These are phyloP conservation scores for Morbakka virulenta DNA, from an alignment of 30 jellyfish, hydroid and myxozoan genomes.

Conservation along the genomic window DNA sequence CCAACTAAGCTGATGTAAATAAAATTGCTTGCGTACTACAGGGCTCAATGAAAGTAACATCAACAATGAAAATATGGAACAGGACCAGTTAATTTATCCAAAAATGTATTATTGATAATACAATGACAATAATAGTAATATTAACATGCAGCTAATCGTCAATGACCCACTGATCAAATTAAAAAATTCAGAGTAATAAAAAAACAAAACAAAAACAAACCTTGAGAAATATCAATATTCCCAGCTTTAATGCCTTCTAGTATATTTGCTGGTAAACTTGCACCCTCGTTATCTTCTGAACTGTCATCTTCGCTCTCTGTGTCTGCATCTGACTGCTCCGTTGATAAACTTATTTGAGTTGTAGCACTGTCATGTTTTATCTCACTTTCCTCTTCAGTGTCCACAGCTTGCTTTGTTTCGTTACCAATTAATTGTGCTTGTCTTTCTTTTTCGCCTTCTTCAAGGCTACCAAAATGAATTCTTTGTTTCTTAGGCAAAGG, in stretches of 20 bases:
- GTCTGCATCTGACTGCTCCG: conserved; percentile 12
- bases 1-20: too few species aligned
- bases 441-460: conserved; percentile 72
- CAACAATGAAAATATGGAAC: too few species aligned
- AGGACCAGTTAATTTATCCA: too few species aligned
- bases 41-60: too few species aligned
- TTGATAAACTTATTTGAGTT: background rate
- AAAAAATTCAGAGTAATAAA: too few species aligned
- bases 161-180: too few species aligned
- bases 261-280: background rate
- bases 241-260: conserved; percentile 60
- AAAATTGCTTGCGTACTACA: too few species aligned
- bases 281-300: conserved; percentile 12
- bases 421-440: background rate
- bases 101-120: too few species aligned
- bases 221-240: conserved; percentile 54
- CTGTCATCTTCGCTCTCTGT: conserved; percentile 17
- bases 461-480: conserved; percentile 90
- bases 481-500: conserved; percentile 85
- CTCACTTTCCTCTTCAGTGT: conserved; percentile 10
- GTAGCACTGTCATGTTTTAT: background rate
- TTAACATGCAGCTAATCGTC: too few species aligned
- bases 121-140: too few species aligned
- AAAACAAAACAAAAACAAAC: too few species aligned
- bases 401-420: background rate